Percentiles rank a stretch among this genome's conserved stretches.
phyloP scores from a whole-genome alignment of 2,888 invertebrate genomes.

The Pteria penguin region DNA sequence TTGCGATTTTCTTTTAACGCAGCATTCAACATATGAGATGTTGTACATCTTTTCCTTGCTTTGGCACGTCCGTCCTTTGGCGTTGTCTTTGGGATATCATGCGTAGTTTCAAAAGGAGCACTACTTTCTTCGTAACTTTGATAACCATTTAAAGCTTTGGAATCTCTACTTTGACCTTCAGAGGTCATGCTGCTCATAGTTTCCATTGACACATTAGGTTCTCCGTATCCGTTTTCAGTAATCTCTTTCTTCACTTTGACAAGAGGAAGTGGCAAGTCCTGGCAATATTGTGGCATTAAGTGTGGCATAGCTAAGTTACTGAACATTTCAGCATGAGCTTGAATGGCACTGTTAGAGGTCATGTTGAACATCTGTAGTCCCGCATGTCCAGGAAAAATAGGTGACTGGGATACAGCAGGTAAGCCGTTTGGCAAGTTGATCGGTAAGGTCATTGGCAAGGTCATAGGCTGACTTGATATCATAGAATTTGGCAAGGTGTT shows the following conservation, averaged over 20 bases:
- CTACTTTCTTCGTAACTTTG: background rate
- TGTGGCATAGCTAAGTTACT: conserved; percentile 20
- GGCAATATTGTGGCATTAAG: conserved; percentile 30
- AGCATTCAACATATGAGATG: conserved; percentile 31
- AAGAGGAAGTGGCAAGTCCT: conserved; percentile 54
- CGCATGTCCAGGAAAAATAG: conserved; percentile 26
- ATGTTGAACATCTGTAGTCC: conserved; percentile 22
- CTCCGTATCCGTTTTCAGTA: conserved; percentile 25
- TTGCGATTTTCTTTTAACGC: conserved; percentile 19
- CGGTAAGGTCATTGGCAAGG: conserved; percentile 37
- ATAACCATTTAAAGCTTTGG: background rate
- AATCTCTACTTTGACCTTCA: background rate
- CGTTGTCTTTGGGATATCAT: conserved; percentile 8
- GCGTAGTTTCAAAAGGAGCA: too few species aligned
- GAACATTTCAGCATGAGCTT: conserved; percentile 23
- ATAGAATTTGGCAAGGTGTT: conserved; percentile 42
- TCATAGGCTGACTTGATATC: conserved; percentile 39
- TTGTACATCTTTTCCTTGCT: conserved; percentile 39
- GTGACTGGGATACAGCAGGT: conserved; percentile 25
- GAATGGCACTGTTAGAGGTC: conserved; percentile 16
- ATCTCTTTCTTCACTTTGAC: conserved; percentile 61
- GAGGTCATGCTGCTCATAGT: background rate
- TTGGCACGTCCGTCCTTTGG: conserved; percentile 32
- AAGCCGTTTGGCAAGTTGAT: conserved; percentile 27
- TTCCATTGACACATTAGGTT: background rate